Conservation (phyloP, 2,888 invertebrate species). For the Carpatolechia fugitivella region DNA sequence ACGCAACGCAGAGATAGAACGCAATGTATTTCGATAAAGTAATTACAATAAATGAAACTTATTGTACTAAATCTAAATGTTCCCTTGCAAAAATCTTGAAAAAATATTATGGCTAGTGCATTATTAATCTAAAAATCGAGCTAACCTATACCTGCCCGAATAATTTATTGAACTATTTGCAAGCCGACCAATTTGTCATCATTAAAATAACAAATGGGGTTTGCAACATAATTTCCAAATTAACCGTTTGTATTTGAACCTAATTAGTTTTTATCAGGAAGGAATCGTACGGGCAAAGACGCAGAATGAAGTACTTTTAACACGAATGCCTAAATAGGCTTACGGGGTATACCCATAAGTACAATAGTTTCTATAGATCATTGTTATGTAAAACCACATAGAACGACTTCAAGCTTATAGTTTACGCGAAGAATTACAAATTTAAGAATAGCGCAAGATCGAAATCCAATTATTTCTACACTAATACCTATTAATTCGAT, state of each 20-base stretch:
- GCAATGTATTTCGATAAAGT: too few relatives aligned
- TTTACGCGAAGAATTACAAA: not conserved
- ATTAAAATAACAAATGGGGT: not conserved
- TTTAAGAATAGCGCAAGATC: not conserved
- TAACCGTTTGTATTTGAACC: not conserved
- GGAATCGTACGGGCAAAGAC: not conserved
- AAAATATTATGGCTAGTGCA: too few relatives aligned
- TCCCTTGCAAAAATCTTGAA: too few relatives aligned
- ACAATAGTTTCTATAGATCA: not conserved
- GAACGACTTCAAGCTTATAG: not conserved
- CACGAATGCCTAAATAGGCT: conserved; percentile 3
- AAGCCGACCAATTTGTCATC: too few relatives aligned
- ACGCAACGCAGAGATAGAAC: too few relatives aligned
- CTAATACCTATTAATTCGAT: conserved; percentile 32
- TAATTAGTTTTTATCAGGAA: conserved; percentile 9
- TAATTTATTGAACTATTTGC: too few relatives aligned
- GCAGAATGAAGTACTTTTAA: conserved; percentile 1
- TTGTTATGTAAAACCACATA: conserved; percentile 4
- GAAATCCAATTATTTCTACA: conserved; percentile 36
- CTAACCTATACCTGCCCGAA: too few relatives aligned
- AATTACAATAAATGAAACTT: too few relatives aligned
- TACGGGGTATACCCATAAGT: not conserved
- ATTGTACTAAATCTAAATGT: too few relatives aligned
- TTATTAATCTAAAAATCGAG: too few relatives aligned
- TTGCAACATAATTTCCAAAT: not conserved